These are phyloP conservation scores for Parasteatoda tepidariorum DNA, from an alignment of 1,140 invertebrate species.

Conservation along the genomic window DNA sequence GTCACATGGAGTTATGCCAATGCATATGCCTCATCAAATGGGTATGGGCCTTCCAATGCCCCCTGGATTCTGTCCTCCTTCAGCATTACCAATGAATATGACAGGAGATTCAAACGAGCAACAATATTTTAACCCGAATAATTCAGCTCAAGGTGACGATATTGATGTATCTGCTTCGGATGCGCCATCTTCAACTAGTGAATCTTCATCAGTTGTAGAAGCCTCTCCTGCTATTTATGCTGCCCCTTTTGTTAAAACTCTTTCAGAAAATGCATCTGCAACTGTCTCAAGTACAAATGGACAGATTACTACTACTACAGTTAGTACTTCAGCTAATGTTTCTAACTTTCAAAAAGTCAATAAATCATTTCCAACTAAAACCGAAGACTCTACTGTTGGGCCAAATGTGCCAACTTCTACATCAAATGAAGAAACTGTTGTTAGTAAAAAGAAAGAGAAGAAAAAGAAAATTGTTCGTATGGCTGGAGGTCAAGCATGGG, in stretches of 20 bases:
- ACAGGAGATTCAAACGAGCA: not conserved
- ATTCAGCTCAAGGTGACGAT: not conserved
- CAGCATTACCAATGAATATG: not conserved
- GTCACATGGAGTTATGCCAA: not conserved
- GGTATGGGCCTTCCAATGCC: slow-evolving; percentile 32
- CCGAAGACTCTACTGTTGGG: slow-evolving; percentile 3
- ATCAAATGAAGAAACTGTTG: slow-evolving; percentile 10
- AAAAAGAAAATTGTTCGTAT: slow-evolving; percentile 84
- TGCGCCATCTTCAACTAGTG: not conserved
- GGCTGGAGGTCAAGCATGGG: slow-evolving; percentile 94
- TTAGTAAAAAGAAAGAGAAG: slow-evolving; percentile 71
- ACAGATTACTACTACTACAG: not conserved
- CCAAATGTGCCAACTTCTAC: not conserved
- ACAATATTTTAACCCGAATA: slow-evolving; percentile 15
- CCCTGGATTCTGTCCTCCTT: slow-evolving; percentile 39
- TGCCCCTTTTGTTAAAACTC: slow-evolving; percentile 56
- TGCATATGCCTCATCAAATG: slow-evolving; percentile 11
- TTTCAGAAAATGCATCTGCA: slow-evolving; percentile 11
- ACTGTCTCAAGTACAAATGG: not conserved
- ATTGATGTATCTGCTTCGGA: not conserved
- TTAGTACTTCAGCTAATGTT: not conserved
- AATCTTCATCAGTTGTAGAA: slow-evolving; percentile 35
- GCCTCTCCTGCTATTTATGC: slow-evolving; percentile 52
- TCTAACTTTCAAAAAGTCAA: slow-evolving; percentile 5
- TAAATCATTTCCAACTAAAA: not conserved